Evolutionary conservation across 2,888 invertebrate genomes (phyloP), one percentile per base, ranked within the genome.

Genomic region (Sphaerophoria taeniata): DNA sequence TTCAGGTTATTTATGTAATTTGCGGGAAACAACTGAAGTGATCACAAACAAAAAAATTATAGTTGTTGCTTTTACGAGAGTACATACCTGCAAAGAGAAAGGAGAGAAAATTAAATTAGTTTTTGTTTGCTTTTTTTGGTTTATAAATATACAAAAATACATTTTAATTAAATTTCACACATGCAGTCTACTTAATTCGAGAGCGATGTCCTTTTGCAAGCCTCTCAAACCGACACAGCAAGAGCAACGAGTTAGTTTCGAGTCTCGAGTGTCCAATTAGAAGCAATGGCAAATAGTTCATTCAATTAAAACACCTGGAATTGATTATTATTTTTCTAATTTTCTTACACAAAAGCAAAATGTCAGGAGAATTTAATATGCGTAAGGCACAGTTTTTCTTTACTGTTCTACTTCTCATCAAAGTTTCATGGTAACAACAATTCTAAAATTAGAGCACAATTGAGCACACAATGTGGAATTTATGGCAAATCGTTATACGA

Each of bases 81-180:
- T 73, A 85, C 85, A 77, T 85, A 85, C 85, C 85, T 85, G 85
- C n/a, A 85, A 80, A 78, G 34, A 63, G 34, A 63, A 73, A 58
- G 55, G 49, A 69, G 24, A 83, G 45, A 80, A 47, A 80, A 80
- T 80, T 11, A 76, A 80, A 84, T 80, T 84, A 80, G 79, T 84
- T 80, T 79, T 36, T 58, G 58, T 39, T 16, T 36, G 39, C n/a
- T 53, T 65, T 81, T 39, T 55, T 51, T 73, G 36, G 6, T 67
- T 60, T 56, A 56, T 33, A 31, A 16, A 45, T 43, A 65, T 11
- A 60, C 11, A 43, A 58, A 12, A 45, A 70, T 9, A 55, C 70
- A 71, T 47, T 84, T 84, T 84, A 84, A 84, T 84, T 84, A 80
- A 84, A 84, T 84, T 84, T 60, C 39, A 53, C 45, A 63, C 43